Conservation (phyloP, 2,113 vertebrate genomes). For the Ancistrus triradiatus region DNA sequence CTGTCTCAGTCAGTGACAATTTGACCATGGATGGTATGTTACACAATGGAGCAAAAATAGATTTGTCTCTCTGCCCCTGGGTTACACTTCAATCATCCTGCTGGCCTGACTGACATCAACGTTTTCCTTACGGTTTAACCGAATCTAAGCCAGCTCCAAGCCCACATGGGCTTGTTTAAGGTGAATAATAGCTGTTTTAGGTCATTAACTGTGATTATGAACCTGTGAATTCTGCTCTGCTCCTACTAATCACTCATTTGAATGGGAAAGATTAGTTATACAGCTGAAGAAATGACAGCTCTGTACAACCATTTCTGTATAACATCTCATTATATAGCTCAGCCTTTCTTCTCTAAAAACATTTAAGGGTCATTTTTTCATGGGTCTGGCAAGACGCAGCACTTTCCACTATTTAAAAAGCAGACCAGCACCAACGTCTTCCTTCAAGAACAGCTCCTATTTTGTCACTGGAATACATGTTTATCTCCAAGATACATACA, state of each 20-base stretch:
- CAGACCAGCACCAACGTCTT: neutral
- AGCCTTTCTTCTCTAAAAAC: no score
- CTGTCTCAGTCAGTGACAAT: conserved; percentile 51
- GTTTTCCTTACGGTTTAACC: neutral
- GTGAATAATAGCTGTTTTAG: neutral
- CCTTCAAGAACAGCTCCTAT: neutral
- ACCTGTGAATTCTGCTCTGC: neutral
- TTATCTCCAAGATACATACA: conserved; percentile 1
- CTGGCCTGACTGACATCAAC: conserved; percentile 21
- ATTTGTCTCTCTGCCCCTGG: conserved; percentile 41
- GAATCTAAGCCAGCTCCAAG: neutral
- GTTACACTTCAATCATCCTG: conserved; percentile 18
- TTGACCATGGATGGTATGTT: conserved; percentile 47
- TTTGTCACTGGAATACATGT: conserved; percentile 1
- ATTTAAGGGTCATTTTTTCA: no score
- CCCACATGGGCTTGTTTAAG: no score
- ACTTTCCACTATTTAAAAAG: neutral
- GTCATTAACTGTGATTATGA: neutral
- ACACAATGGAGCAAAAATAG: conserved; percentile 50
- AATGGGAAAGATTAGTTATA: no score
- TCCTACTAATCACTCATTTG: neutral
- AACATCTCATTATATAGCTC: no score
- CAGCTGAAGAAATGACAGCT: no score
- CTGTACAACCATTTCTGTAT: no score
- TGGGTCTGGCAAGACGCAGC: no score